Conservation (phyloP, 2,797 vertebrate genomes). For the Pangasius larnaudii region DNA sequence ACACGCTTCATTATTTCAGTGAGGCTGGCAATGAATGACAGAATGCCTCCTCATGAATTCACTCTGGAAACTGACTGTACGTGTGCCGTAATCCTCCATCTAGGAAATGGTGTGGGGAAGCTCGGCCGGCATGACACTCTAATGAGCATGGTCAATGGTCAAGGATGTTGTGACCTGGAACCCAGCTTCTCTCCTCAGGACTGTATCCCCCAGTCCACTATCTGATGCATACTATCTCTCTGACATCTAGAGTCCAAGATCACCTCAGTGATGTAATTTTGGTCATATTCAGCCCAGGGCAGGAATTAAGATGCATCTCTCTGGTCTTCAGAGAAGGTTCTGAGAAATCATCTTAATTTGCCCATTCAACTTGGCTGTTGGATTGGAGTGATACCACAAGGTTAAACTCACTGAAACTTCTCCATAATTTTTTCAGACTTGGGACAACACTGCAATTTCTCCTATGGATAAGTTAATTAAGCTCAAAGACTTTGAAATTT, state of each 20-base stretch:
- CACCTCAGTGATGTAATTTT: not conserved
- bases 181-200: not conserved
- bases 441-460: not conserved
- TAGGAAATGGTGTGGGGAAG: not conserved
- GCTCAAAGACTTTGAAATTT: not conserved
- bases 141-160: not conserved
- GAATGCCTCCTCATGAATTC: not conserved
- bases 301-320: not conserved
- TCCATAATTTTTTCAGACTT: not conserved
- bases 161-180: not conserved
- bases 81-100: not conserved
- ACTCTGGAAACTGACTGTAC: not conserved
- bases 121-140: not conserved
- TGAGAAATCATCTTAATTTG: not conserved
- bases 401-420: not conserved
- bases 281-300: not conserved
- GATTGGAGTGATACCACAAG: not conserved
- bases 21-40: not conserved
- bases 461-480: not conserved
- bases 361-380: not conserved
- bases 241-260: not conserved
- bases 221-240: not conserved
- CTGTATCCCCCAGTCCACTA: not conserved
- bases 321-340: not conserved
- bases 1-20: constrained; percentile 1